A percentile compares a stretch with the other conserved stretches of the same genome.
Evolutionary conservation across 1,140 invertebrate species (phyloP).

Genomic region (Leptonema lineaticorne): DNA sequence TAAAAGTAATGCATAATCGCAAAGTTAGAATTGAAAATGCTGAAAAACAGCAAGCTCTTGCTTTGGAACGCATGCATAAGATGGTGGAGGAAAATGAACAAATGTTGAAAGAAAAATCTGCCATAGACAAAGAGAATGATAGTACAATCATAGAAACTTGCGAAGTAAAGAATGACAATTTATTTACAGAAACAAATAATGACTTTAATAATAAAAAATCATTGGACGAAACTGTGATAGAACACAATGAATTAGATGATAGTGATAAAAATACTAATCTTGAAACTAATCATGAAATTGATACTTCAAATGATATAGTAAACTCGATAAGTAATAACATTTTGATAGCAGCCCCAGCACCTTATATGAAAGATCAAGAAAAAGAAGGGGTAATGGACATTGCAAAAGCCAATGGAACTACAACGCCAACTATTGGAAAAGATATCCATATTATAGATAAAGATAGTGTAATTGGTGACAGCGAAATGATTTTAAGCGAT

Average conservation of each 20-base stretch:
- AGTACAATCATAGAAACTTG: background rate
- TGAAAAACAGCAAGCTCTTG: slow-evolving; percentile 61
- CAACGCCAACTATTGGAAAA: background rate
- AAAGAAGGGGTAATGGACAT: slow-evolving; percentile 19
- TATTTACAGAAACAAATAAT: slow-evolving; percentile 8
- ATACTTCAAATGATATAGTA: slow-evolving; percentile 1
- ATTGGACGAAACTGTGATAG: background rate
- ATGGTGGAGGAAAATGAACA: slow-evolving; percentile 49
- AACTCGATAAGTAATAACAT: slow-evolving; percentile 6
- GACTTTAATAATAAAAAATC: background rate
- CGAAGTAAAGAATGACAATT: slow-evolving; percentile 8
- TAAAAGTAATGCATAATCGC: slow-evolving; percentile 71
- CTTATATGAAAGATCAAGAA: slow-evolving; percentile 24
- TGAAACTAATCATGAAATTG: slow-evolving; percentile 14
- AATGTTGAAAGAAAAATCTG: slow-evolving; percentile 10
- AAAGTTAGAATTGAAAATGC: slow-evolving; percentile 73
- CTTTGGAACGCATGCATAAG: slow-evolving; percentile 53
- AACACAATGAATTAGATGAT: slow-evolving; percentile 13
- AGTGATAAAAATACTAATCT: background rate
- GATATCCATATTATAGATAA: slow-evolving; percentile 44
- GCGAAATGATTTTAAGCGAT: slow-evolving; percentile 62
- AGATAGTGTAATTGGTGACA: slow-evolving; percentile 54
- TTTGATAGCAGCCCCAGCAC: slow-evolving; percentile 25
- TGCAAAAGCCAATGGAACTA: slow-evolving; percentile 22
- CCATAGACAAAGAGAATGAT: slow-evolving; percentile 25